Conservation (phyloP, 1,140 invertebrate species). For the Aplysia californica region DNA sequence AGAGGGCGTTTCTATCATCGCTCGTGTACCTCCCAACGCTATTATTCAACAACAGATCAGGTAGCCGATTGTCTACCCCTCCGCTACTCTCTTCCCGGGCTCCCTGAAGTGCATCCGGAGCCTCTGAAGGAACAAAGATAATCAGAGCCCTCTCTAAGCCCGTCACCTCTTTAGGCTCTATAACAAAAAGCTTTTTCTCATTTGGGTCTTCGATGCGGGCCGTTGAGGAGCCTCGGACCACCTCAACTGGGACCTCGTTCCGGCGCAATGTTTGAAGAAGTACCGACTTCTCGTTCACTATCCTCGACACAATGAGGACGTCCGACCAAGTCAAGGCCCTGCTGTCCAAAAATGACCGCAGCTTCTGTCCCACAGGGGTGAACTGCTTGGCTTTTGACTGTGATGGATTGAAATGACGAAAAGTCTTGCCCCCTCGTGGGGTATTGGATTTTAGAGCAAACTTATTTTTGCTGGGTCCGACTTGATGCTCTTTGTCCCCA, state of each 20-base stretch:
- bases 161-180: conserved; percentile 5
- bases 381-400: neutral
- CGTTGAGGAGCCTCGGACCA: neutral
- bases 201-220: neutral
- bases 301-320: conserved; percentile 23
- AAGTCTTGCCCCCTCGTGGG: neutral
- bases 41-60: conserved; percentile 19
- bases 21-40: conserved; percentile 4
- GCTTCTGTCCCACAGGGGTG: neutral
- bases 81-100: neutral
- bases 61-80: neutral
- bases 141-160: conserved; percentile 31
- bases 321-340: conserved; percentile 12
- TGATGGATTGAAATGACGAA: neutral
- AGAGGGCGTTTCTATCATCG: conserved; percentile 20
- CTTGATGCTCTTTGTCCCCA: neutral
- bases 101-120: neutral
- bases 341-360: neutral
- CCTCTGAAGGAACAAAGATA: conserved; percentile 26
- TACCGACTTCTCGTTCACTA: neutral
- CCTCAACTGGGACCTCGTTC: conserved; percentile 1
- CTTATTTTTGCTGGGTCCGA: neutral
- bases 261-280: conserved; percentile 5
- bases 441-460: neutral
- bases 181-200: neutral